Base-by-base conservation (phyloP, 2,888 invertebrate genomes). In the Baronia brevicornis region DNA sequence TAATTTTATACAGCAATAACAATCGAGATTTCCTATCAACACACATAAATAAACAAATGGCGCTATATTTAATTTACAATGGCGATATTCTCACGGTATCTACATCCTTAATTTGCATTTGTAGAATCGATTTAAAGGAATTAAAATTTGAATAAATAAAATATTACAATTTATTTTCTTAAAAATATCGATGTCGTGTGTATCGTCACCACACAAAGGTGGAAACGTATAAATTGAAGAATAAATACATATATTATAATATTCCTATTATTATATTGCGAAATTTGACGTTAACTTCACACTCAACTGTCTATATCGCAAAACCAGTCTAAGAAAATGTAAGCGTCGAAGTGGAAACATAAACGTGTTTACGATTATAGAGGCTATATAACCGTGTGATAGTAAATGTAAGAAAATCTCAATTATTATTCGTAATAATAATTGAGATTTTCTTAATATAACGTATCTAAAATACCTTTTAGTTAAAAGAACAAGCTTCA, bases 251-350 rank as follows among this genome's bases (percentile, higher is more conserved):
- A n/a, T n/a, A n/a, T n/a, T n/a, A n/a, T n/a, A n/a, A n/a, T n/a
- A n/a, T n/a, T n/a, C n/a, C n/a, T n/a, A n/a, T n/a, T n/a, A n/a
- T n/a, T n/a, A n/a, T 41, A 43, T 62, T 61, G 55, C 59, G 43
- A 59, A 64, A 60, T 46, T 54, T 41, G 50, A 53, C 47, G 52
- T 45, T 31, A 34, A 31, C 26, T 32, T 28, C 36, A 45, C 37
- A 38, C 37, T 33, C 34, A 38, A 41, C 31, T 19, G 36, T 28
- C 33, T 31, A 10, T 24, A 29, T 36, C 36, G 39, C 36, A 36
- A 42, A 58, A 58, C 57, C 53, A 48, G 58, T 52, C 37, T 19
- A 35, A 50, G 52, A 52, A 58, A 59, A 59, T 46, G 42, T 48
- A 47, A 44, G 39, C 43, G 42, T 33, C 43, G 44, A 39, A 38